Evolutionary conservation across 2,113 vertebrate species (phyloP), one percentile per base, ranked within the genome.

Genomic region (Nycticryphes semicollaris): DNA sequence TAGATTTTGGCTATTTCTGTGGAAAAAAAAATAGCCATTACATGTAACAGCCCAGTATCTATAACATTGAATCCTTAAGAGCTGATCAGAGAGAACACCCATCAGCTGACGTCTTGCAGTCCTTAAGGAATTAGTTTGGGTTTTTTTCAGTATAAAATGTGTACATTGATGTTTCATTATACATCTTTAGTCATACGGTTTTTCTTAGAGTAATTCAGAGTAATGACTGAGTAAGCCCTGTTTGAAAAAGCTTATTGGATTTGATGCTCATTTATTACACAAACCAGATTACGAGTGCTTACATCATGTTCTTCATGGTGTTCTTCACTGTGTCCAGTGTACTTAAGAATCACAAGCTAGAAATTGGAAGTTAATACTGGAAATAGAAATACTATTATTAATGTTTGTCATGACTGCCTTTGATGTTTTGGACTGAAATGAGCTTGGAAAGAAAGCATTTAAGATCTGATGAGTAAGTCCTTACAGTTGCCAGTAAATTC

Each of bases 181-280:
- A 15, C 41, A 5, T 76, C 39, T 80, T 66, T 57, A 87, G 70
- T 95, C 16, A 28, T 81, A 67, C 30, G 25, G 16, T 25, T 86
- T 64, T 92, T 85, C n/a, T 70, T 80, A 27, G 31, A 68, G 23
- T 91, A 83, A 69, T 84, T 89, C 45, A 77, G 28, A 63, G 47
- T 82, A 70, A 62, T 51, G 90, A 64, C 35, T 81, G 82, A 68
- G 14, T 74, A 86, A 76, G 37, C 30, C 16, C 28, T 89, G 23
- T 92, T 87, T 66, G 82, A 62, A 57, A 88, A 78, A 81, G 41
- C 43, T 96, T n/a, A 62, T 79, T 84, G 77, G 82, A 89, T 91
- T 91, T 92, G 89, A 79, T 92, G 86, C 62, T 94, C 30, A 23
- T 76, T 96, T 89, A 33, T 50, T 79, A 39, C 63, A 66, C 45